Evolutionary conservation across 2,113 vertebrate species (phyloP), one percentile per base, ranked within the genome.

Genomic region (Micronycteris hirsuta): DNA sequence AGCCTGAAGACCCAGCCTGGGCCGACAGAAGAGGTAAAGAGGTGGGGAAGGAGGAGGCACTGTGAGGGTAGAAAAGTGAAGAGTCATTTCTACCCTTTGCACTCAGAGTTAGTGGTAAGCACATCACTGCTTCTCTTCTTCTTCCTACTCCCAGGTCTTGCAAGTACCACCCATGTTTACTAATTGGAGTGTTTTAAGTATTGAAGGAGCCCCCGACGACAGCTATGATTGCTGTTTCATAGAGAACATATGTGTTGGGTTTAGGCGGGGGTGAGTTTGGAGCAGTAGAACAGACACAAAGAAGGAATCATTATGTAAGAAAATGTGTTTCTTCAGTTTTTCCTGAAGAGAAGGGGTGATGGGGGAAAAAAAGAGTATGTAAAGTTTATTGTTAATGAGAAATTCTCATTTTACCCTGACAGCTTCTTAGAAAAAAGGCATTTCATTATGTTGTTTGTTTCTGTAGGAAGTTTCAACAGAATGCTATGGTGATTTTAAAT

Each of bases 371-470:
- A 41, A 41, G 49, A 94, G 87, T 88, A 86, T 22, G 70, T 84
- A 92, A 70, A 95, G 28, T 22, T 22, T 58, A 90, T 86, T 91
- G 38, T 88, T 71, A 96, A 70, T 87, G 84, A 89, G 47, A 94
- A 93, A 89, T 77, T 93, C 52, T 92, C 63, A 90, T 87, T 96
- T 93, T 92, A 76, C 41, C 38, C 52, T 88, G 61, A 77, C 45
- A 93, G 7, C 19, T 74, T 94, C 86, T 96, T 87, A 76, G 95
- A 96, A 76, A 90, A 92, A 95, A 85, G 70, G 85, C 43, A n/a
- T 82, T 89, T 96, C 80, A 88, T 86, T 95, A 87, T 94, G 89
- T 92, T 96, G n/a, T 94, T 90, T 94, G 78, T 95, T 94, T 93
- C 47, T 76, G 16, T 92, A 80, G 85, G 41, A 94, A 73, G 10